A percentile compares a stretch with the other conserved stretches of the same genome.
Conservation (phyloP, 2,888 invertebrate genomes). For the Ellobium chinense region DNA sequence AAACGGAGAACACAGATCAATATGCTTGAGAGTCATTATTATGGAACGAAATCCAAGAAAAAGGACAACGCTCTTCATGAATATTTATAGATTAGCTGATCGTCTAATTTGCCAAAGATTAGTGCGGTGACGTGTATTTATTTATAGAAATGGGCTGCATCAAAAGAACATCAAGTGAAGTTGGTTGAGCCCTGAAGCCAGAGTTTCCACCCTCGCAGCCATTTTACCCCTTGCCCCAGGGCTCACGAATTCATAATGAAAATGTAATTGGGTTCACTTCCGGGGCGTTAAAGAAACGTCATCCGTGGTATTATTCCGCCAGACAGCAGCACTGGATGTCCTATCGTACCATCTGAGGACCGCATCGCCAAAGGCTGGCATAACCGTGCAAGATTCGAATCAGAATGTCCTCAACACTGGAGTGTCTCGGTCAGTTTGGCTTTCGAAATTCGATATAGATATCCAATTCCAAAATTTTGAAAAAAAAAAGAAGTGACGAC, state of each 20-base stretch:
- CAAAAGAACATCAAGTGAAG: slow-evolving; percentile 6
- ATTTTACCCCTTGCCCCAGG: neutral
- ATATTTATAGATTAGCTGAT: slow-evolving; percentile 28
- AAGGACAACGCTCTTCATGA: slow-evolving; percentile 3
- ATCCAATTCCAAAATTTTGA: no score
- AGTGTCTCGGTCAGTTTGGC: no score
- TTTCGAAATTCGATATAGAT: no score
- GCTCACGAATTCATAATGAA: slow-evolving; percentile 2
- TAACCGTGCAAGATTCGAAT: slow-evolving; percentile 28
- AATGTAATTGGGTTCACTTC: slow-evolving; percentile 46
- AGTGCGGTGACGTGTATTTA: neutral
- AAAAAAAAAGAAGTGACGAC: no score
- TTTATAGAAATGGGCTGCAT: neutral
- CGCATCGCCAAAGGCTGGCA: neutral
- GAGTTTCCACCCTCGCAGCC: neutral
- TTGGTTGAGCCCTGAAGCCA: slow-evolving; percentile 7
- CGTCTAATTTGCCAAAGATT: slow-evolving; percentile 14
- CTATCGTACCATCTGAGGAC: slow-evolving; percentile 15
- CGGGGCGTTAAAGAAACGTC: slow-evolving; percentile 35
- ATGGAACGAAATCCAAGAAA: no score
- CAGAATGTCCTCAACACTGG: no score
- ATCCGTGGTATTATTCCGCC: slow-evolving; percentile 24
- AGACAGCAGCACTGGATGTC: neutral
- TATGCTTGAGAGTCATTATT: no score
- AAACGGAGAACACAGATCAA: no score